Base-by-base conservation (phyloP, 2,888 invertebrate genomes). In the Hirudinaria manillensis region DNA sequence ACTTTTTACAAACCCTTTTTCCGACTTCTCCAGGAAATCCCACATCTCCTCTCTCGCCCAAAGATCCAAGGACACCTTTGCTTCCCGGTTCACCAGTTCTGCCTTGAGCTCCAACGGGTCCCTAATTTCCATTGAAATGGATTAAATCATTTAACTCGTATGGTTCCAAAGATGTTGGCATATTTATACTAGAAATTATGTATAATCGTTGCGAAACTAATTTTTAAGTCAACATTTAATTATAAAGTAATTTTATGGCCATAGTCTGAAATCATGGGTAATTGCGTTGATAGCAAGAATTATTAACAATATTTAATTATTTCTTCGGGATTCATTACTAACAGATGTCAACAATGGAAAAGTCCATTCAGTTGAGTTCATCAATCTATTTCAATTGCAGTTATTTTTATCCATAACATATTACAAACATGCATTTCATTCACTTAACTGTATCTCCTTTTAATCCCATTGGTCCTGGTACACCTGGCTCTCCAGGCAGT, bases 21-120 rank as follows among this genome's bases (percentile, higher is more conserved):
- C 79, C 79, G 13, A 76, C 29, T 56, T 79, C 78, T 71, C 79
- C 79, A 7, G 75, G 70, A 6, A 53, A 61, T 66, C 79, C 79
- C 1, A 71, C 61, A 27, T 77, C 77, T 38, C 79, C 79, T 32
- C 76, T 24, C 51, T 78, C 77, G 36, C 79, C 79, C 27, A 32
- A 67, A n/a, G 38, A 53, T 51, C 79, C 79, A 19, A 68, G 65
- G 7, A 53, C 72, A 51, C 79, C 79, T 51, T 76, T 74, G 4
- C 53, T 34, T 66, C 78, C 78, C n/a, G 77, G 29, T 34, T 73
- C 71, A n/a, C 78, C 76, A 10, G 36, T 53, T 75, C 74, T 67
- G 21, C 76, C 76, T 38, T 76, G 76, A 34, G 65, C 56, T 0
- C 76, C 76, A 27, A 68, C 53, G 21, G 68, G 55, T 1, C 76